Evolutionary conservation across 2,113 vertebrate genomes (phyloP).

Genomic region (Vireo altiloquus): DNA sequence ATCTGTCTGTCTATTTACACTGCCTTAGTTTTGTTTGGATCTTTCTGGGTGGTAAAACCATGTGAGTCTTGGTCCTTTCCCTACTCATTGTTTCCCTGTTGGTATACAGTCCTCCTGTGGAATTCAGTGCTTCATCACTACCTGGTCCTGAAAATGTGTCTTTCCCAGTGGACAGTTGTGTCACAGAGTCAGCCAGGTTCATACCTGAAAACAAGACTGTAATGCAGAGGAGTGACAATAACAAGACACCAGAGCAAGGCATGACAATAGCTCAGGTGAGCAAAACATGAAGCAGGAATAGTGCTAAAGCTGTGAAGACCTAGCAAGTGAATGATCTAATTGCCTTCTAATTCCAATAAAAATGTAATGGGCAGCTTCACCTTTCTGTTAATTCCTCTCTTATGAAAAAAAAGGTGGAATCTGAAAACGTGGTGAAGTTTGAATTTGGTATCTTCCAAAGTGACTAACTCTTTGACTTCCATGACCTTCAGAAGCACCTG

Average conservation of each 20-base stretch:
- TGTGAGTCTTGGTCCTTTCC: not conserved
- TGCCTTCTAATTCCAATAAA: not conserved
- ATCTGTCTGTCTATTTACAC: not conserved
- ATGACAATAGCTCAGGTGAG: slow-evolving; percentile 34
- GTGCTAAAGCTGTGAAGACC: not conserved
- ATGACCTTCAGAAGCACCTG: not conserved
- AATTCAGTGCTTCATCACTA: not conserved
- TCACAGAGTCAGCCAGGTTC: not conserved
- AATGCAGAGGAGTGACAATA: not conserved
- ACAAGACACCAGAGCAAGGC: not conserved
- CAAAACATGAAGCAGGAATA: not conserved
- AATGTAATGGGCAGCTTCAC: not conserved
- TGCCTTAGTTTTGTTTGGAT: not conserved
- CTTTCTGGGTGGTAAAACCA: not conserved
- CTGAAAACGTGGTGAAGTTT: not conserved
- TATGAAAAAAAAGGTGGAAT: not conserved
- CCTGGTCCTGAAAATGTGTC: not conserved
- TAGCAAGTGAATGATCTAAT: not conserved
- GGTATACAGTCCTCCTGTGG: not conserved
- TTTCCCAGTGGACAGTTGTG: not conserved
- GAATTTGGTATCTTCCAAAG: not conserved
- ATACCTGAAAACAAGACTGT: not conserved
- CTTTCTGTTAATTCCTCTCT: not conserved
- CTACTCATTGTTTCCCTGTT: not conserved
- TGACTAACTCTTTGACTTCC: not conserved